Evolutionary conservation across 2,113 vertebrate species (phyloP).

Genomic region (Fregetta grallaria): DNA sequence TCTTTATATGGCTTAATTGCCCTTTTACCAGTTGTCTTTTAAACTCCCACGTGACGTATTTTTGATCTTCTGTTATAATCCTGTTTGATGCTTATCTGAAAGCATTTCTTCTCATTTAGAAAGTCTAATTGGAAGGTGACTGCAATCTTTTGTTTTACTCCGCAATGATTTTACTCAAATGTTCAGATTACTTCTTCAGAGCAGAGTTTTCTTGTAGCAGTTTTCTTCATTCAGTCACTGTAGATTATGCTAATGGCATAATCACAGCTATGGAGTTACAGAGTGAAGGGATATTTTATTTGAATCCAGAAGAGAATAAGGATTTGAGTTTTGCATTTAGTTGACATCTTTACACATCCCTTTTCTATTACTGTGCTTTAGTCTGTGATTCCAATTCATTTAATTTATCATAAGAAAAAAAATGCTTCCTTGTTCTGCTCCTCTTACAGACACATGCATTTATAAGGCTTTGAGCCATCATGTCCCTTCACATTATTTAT

Average conservation of each 20-base stretch:
- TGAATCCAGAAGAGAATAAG: not conserved
- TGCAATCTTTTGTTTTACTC: not conserved
- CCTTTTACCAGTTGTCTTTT: not conserved
- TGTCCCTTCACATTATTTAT: conserved; percentile 40
- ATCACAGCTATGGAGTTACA: not conserved
- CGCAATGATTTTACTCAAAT: not conserved
- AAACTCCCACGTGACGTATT: not conserved
- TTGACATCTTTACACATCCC: conserved; percentile 33
- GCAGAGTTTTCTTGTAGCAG: not conserved
- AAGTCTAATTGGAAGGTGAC: not conserved
- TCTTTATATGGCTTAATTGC: not conserved
- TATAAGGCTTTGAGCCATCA: conserved; percentile 22
- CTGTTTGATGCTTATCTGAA: not conserved
- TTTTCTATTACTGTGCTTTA: conserved; percentile 30
- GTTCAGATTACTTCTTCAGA: not conserved
- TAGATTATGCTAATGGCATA: not conserved
- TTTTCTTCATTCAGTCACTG: not conserved
- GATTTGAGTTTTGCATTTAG: conserved; percentile 32
- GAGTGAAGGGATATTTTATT: not conserved
- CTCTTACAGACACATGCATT: not conserved
- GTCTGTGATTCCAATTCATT: not conserved
- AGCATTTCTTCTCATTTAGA: not conserved
- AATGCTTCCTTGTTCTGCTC: not conserved
- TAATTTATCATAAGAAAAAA: conserved; percentile 25
- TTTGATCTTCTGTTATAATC: conserved; percentile 25